These are phyloP conservation scores for Petrocephalus microphthalmus DNA, from an alignment of 2,113 vertebrate species.

Conservation along the genomic window DNA sequence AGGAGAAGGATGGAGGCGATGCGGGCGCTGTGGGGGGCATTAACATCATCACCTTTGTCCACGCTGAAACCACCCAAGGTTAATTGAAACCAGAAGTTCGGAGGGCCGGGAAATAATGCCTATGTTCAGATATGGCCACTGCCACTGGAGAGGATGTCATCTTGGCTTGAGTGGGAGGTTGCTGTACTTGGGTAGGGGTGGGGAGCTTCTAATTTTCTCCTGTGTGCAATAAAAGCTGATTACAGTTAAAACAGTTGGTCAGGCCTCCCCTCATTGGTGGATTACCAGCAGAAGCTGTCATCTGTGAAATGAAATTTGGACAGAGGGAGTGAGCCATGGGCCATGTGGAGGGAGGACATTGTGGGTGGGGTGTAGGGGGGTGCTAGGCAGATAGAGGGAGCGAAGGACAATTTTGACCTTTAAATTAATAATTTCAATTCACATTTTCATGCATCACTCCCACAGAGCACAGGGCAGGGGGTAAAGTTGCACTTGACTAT, in stretches of 20 bases:
- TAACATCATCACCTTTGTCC: constrained; percentile 53
- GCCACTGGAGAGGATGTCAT: constrained; percentile 41
- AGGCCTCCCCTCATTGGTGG: constrained; percentile 54
- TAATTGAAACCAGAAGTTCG: constrained; percentile 54
- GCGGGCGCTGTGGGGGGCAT: constrained; percentile 43
- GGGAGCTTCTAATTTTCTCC: constrained; percentile 41
- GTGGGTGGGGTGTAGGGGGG: constrained; percentile 16
- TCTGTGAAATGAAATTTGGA: constrained; percentile 63
- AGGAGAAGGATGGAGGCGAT: constrained; percentile 49
- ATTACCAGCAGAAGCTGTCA: constrained; percentile 60
- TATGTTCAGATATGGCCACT: neutral
- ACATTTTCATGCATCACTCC: constrained; percentile 48
- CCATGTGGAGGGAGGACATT: constrained; percentile 38
- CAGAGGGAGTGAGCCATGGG: constrained; percentile 41
- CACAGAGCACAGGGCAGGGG: constrained; percentile 24
- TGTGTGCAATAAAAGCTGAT: constrained; percentile 62
- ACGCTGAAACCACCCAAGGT: constrained; percentile 35
- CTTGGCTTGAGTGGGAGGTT: constrained; percentile 36
- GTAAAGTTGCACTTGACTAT: constrained; percentile 33
- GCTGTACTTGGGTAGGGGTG: constrained; percentile 10
- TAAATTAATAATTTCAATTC: constrained; percentile 52
- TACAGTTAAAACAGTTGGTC: constrained; percentile 63
- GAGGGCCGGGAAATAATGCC: constrained; percentile 43
- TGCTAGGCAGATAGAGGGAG: constrained; percentile 14
- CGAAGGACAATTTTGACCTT: constrained; percentile 52